Percentiles rank a stretch among this genome's conserved stretches.
These are phyloP conservation scores for Ypsolopha sequella DNA, from an alignment of 2,888 invertebrate species.

Conservation along the genomic window DNA sequence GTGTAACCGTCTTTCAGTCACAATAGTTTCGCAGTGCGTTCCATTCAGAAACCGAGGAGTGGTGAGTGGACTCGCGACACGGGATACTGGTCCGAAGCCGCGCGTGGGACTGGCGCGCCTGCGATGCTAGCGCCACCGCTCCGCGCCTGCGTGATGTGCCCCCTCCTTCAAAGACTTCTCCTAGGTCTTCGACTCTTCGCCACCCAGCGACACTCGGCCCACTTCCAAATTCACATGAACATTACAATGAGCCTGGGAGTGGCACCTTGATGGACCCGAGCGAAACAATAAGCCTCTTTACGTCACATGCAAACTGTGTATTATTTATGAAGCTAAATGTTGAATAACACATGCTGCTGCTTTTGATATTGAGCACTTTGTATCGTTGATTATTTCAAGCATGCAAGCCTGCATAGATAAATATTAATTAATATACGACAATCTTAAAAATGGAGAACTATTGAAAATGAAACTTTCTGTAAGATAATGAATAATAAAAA, in stretches of 20 bases:
- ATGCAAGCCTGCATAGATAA: no score
- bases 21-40: constrained; percentile 37
- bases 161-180: constrained; percentile 2
- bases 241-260: constrained; percentile 46
- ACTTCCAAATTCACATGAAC: constrained; percentile 30
- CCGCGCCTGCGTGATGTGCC: constrained; percentile 30
- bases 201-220: constrained; percentile 3
- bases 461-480: no score
- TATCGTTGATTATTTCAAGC: no score
- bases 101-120: constrained; percentile 40
- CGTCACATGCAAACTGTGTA: constrained; percentile 12
- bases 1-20: constrained; percentile 25
- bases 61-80: not conserved
- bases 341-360: constrained; percentile 4
- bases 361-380: not conserved
- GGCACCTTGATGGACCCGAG: constrained; percentile 26
- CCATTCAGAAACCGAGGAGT: constrained; percentile 19
- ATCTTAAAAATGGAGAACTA: no score
- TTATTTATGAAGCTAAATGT: not conserved
- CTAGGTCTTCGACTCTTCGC: constrained; percentile 4
- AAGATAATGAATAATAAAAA: no score
- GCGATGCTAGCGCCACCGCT: constrained; percentile 45
- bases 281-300: constrained; percentile 28
- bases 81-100: constrained; percentile 26
- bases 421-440: no score